These are phyloP conservation scores for Penaeus monodon DNA, from an alignment of 2,888 invertebrate genomes.

Conservation along the genomic window DNA sequence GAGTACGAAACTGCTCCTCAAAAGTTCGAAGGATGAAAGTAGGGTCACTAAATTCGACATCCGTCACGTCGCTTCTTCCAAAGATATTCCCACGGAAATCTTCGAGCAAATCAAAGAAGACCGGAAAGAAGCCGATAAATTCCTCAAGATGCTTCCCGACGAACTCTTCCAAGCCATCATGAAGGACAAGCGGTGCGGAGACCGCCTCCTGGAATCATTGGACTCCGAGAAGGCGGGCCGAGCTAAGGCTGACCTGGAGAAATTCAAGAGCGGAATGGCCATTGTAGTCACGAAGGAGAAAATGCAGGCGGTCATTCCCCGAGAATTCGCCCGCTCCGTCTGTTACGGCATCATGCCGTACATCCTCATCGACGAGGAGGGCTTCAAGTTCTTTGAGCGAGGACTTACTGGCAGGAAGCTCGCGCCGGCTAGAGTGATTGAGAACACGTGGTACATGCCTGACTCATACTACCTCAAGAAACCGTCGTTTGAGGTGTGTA, in stretches of 20 bases:
- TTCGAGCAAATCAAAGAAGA: slow-evolving; percentile 63
- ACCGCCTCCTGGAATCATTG: slow-evolving; percentile 49
- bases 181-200: slow-evolving; percentile 56
- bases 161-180: slow-evolving; percentile 63
- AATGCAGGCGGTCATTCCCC: slow-evolving; percentile 64
- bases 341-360: slow-evolving; percentile 64
- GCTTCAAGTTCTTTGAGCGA: slow-evolving; percentile 64
- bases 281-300: slow-evolving; percentile 62
- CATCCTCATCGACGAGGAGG: slow-evolving; percentile 63
- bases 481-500: slow-evolving; percentile 43
- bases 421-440: slow-evolving; percentile 60
- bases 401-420: slow-evolving; percentile 63
- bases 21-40: slow-evolving; percentile 22
- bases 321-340: slow-evolving; percentile 61
- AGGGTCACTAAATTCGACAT: slow-evolving; percentile 54
- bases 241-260: slow-evolving; percentile 50
- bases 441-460: slow-evolving; percentile 64
- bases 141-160: slow-evolving; percentile 60
- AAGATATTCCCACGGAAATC: slow-evolving; percentile 62
- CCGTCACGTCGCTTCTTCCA: slow-evolving; percentile 62
- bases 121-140: slow-evolving; percentile 59
- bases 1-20: slow-evolving; percentile 51
- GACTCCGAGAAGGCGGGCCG: slow-evolving; percentile 31
- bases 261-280: slow-evolving; percentile 63
- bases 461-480: slow-evolving; percentile 60